Evolutionary conservation across 2,113 vertebrate species (phyloP).

Genomic region (Chloroceryle aenea): DNA sequence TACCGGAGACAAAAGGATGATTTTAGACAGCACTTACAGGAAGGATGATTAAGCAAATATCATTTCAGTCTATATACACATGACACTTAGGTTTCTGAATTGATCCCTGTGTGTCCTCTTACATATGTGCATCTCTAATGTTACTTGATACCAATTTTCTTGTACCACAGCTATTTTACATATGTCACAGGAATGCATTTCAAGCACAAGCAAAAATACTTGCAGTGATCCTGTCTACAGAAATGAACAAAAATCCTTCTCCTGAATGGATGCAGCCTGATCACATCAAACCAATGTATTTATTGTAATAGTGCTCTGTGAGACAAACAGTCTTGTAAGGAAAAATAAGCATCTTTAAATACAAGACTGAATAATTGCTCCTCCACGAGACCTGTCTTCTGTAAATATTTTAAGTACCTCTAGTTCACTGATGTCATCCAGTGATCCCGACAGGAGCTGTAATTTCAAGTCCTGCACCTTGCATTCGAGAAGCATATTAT

Average conservation of each 20-base stretch:
- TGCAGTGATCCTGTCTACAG: background rate
- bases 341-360: background rate
- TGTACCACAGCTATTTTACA: background rate
- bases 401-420: conserved; percentile 75
- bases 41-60: background rate
- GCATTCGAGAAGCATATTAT: conserved; percentile 89
- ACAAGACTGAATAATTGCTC: background rate
- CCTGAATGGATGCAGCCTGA: background rate
- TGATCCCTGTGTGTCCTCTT: background rate
- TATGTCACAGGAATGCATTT: background rate
- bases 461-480: conserved; percentile 87
- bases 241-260: background rate
- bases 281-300: rapidly evolving
- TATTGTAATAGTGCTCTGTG: background rate
- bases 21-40: background rate
- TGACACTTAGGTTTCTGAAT: background rate
- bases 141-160: background rate
- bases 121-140: background rate
- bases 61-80: background rate
- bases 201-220: background rate
- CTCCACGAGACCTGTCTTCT: background rate
- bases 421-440: conserved; percentile 88
- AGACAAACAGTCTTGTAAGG: background rate
- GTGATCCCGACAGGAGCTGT: conserved; percentile 78
- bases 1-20: background rate